Base-by-base conservation (phyloP, 2,113 vertebrate genomes). In the Bufo gargarizans region DNA sequence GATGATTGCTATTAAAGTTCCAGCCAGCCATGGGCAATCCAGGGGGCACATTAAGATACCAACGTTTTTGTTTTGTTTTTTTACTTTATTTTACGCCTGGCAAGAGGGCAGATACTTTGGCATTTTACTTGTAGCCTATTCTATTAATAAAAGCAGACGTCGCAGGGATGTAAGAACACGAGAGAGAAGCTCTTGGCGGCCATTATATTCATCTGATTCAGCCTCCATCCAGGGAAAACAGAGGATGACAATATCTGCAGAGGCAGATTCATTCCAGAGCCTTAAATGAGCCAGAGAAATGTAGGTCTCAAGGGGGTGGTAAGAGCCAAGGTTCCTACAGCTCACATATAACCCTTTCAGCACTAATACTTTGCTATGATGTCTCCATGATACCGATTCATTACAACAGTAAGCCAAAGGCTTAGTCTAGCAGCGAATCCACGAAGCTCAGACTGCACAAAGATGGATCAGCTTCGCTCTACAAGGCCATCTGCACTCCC, bases 1-100 rank as follows among this genome's bases (percentile, higher is more conserved):
- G 90, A 90, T 63, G 82, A 89, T 88, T 76, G 87, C 82, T 56
- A 78, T 63, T 79, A 8, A 90, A 90, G 89, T 78, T 79, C 67
- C 88, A 89, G 84, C 72, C 84, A 4, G 13, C 76, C 0, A 0
- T 69, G 78, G 86, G 88, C 82, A 53, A 88, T 84, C 82, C 87
- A 78, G 33, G 87, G 77, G 71, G 81, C 49, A 65, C 55, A 65
- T 10, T 20, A 67, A 61, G 47, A 82, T 49, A 47, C 56, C 8
- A 45, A 49, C 6, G 50, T 11, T 1, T 74, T 61, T 43, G 6
- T 4, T 43, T 13, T 74, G 49, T 58, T 82, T 76, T 49, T 82
- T 76, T 17, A 72, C 67, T 53, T 22, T 4, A 55, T 82, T 81
- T 88, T 50, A 82, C 33, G 45, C 50, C 19, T 69, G 12, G 61